A percentile compares a stretch with the other conserved stretches of the same genome.
Conservation (phyloP, 35 echinoderm and acorn worm species). For the Eucidaris tribuloides region DNA sequence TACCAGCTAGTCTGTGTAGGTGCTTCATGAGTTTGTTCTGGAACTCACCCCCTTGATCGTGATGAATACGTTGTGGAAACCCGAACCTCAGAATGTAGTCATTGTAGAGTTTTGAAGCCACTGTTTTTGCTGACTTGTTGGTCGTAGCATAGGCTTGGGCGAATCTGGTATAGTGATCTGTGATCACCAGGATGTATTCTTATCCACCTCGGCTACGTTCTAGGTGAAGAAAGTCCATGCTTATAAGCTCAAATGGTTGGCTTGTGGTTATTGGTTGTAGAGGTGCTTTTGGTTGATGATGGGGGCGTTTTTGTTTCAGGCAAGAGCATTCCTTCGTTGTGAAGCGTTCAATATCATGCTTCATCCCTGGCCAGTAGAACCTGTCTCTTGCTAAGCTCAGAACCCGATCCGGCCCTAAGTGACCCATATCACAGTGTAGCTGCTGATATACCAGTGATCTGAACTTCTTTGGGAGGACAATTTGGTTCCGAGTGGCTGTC, state of each 20-base stretch:
- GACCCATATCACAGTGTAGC: constrained; percentile 31
- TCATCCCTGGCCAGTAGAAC: constrained; percentile 31
- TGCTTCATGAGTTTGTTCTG: constrained; percentile 46
- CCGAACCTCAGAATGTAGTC: constrained; percentile 16
- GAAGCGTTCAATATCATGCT: constrained; percentile 16
- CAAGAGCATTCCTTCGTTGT: background rate
- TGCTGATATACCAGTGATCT: background rate
- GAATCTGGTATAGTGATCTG: constrained; percentile 10
- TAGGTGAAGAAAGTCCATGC: constrained; percentile 47
- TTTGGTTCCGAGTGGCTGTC: constrained; percentile 9
- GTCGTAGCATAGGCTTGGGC: constrained; percentile 37
- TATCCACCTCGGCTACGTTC: constrained; percentile 30
- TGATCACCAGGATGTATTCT: constrained; percentile 33
- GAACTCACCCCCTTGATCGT: constrained; percentile 53
- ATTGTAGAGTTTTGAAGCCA: background rate
- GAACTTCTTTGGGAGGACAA: background rate
- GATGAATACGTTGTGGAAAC: constrained; percentile 29
- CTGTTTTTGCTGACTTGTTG: constrained; percentile 14
- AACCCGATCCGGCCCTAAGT: constrained; percentile 5
- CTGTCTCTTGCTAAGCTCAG: background rate
- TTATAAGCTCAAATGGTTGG: constrained; percentile 39
- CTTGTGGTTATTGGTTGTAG: constrained; percentile 29
- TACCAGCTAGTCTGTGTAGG: constrained; percentile 31
- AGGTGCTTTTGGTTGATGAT: constrained; percentile 17
- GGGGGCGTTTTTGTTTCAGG: constrained; percentile 15